These are phyloP conservation scores for Empidonax traillii DNA, from an alignment of 2,113 vertebrate genomes.

Conservation along the genomic window DNA sequence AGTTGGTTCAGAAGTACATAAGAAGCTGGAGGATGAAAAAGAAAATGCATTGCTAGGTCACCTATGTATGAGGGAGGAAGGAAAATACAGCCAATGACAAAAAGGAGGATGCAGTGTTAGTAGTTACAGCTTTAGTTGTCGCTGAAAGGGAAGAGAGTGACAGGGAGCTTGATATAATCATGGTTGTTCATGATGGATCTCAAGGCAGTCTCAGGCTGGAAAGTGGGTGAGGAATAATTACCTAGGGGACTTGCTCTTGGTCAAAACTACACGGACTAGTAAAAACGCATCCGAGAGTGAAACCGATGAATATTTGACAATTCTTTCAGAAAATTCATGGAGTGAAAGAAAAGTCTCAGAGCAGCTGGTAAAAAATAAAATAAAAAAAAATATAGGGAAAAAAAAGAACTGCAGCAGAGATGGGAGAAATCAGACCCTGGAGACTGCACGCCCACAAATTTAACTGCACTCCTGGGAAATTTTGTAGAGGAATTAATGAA, in stretches of 20 bases:
- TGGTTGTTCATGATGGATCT: background rate
- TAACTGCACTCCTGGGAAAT: background rate
- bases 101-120: background rate
- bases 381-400: background rate
- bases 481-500: constrained; percentile 8
- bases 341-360: background rate
- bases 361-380: background rate
- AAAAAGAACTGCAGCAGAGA: background rate
- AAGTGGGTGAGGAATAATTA: background rate
- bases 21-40: constrained; percentile 1
- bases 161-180: background rate
- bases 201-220: background rate
- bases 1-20: background rate
- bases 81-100: background rate
- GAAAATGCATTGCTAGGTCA: background rate
- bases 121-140: background rate
- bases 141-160: background rate
- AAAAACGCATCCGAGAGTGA: background rate
- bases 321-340: background rate
- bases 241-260: background rate
- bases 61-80: background rate
- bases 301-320: background rate
- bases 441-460: background rate
- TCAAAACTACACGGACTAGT: background rate
- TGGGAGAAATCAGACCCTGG: background rate